Base-by-base conservation (phyloP, 1,140 invertebrate species). In the Trichonephila clavata region DNA sequence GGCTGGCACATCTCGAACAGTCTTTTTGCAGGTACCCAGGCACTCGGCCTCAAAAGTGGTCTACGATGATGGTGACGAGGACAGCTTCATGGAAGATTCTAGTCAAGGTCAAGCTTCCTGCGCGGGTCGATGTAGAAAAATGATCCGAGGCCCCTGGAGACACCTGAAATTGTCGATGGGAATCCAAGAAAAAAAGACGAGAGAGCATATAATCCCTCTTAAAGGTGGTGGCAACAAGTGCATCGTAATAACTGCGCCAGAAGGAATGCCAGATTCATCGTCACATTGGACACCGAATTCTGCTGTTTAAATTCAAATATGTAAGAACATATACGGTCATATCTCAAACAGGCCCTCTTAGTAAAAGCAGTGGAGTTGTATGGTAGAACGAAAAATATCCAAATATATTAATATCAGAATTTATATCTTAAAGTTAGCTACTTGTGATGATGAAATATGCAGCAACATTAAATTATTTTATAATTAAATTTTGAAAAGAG, bases 151-250 rank as follows among this genome's bases (percentile, higher is more conserved):
- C 3, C 93, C 93, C 4, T 94, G 86, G 87, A 81, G 39, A 59
- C 71, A 68, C 5, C 4, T 94, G 8, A 94, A 90, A 18, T n/a
- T 27, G 3, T 81, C 86, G 1, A 93, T 93, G 86, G 86, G 86
- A 1, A 63, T 81, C 18, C 18, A 80, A 10, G 39, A 83, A 24
- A 94, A 89, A 57, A 59, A 93, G 20, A 90, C 77, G 13, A 43
- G 87, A 24, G 93, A 94, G 43, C 86, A 89, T 18, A 61, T 94
- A 6, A 94, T 94, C 39, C 93, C 93, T 21, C 50, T 94, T 3
- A 94, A 94, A 90, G 93, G 93, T 10, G 87, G 93, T 18, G 93
- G 93, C 6, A 94, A 94, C 80, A 94, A 94, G 50, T 94, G 93
- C 43, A 94, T 94, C 14, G 93, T 94, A 1, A 90, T 94, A 32